Percentiles rank a stretch among this genome's conserved stretches.
These are phyloP conservation scores for Muscicapa adusta DNA, from an alignment of 2,113 vertebrate species.

Conservation along the genomic window DNA sequence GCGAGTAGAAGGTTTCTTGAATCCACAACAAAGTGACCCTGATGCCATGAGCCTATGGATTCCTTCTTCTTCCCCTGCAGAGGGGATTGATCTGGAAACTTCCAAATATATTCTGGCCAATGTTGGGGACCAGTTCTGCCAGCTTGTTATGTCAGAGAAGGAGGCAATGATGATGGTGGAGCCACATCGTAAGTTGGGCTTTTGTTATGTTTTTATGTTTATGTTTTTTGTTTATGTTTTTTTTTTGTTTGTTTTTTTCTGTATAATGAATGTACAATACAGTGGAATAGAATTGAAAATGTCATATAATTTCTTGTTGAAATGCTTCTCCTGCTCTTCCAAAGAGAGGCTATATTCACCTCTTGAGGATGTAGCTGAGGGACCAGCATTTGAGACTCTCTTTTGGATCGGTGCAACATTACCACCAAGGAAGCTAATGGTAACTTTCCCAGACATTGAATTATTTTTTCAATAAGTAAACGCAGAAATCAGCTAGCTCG, in stretches of 20 bases:
- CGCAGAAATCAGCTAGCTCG: background rate
- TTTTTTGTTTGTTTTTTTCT: no score
- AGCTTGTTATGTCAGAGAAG: slow-evolving; percentile 98
- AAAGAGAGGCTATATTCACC: background rate
- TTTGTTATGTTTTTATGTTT: background rate
- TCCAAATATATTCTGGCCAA: slow-evolving; percentile 99
- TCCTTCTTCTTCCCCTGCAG: slow-evolving; percentile 84
- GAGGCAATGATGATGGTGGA: slow-evolving; percentile 99
- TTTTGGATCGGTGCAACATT: background rate
- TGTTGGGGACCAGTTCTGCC: slow-evolving; percentile 98
- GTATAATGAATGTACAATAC: background rate
- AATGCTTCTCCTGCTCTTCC: background rate
- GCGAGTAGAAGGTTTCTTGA: slow-evolving; percentile 94
- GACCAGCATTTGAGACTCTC: background rate
- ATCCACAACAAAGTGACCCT: slow-evolving; percentile 93
- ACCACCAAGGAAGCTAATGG: background rate
- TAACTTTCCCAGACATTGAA: background rate
- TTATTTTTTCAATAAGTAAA: background rate
- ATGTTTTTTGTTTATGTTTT: no score
- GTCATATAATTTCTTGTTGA: background rate
- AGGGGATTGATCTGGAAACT: slow-evolving; percentile 94
- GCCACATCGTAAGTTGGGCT: slow-evolving; percentile 88
- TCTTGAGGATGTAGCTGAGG: background rate
- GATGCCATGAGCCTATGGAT: slow-evolving; percentile 98
- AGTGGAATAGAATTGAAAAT: background rate